These are phyloP conservation scores for Oscheius myriophilus DNA, from an alignment of 2,888 invertebrate genomes.

Conservation along the genomic window DNA sequence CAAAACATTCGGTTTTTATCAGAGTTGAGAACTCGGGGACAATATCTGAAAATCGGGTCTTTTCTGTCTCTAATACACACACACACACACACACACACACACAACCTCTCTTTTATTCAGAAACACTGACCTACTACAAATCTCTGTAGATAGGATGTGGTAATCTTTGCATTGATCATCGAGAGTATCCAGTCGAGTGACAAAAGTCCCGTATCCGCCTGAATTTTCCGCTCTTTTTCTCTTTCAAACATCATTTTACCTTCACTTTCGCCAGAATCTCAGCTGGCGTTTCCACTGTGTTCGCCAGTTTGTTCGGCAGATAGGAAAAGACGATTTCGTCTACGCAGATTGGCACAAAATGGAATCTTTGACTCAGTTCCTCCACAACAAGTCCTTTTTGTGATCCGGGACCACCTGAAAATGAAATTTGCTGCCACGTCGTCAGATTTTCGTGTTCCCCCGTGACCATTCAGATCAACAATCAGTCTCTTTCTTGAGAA, in stretches of 20 bases:
- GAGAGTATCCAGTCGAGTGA: conserved; percentile 67
- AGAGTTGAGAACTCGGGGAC: conserved; percentile 46
- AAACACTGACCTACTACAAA: conserved; percentile 48
- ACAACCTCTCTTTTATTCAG: too few relatives aligned
- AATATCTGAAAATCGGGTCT: conserved; percentile 38
- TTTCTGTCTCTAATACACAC: background rate
- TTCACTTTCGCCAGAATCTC: conserved; percentile 63
- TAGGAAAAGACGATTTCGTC: conserved; percentile 69
- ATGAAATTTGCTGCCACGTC: background rate
- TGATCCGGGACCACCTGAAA: conserved; percentile 69
- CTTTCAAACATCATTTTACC: conserved; percentile 30
- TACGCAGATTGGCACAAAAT: conserved; percentile 60
- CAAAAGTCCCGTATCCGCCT: conserved; percentile 64
- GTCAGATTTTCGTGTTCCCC: background rate
- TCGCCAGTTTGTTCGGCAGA: conserved; percentile 65
- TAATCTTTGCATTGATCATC: conserved; percentile 63
- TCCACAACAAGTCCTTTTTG: conserved; percentile 67
- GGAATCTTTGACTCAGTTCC: conserved; percentile 65
- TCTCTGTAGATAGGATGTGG: conserved; percentile 57
- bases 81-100: too few relatives aligned
- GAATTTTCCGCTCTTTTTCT: conserved; percentile 18
- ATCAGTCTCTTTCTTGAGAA: too few relatives aligned
- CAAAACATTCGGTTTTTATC: conserved; percentile 44
- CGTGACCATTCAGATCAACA: too few relatives aligned
- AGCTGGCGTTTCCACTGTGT: conserved; percentile 57